Evolutionary conservation across 2,113 vertebrate species (phyloP).

Genomic region (Nibea coibor): DNA sequence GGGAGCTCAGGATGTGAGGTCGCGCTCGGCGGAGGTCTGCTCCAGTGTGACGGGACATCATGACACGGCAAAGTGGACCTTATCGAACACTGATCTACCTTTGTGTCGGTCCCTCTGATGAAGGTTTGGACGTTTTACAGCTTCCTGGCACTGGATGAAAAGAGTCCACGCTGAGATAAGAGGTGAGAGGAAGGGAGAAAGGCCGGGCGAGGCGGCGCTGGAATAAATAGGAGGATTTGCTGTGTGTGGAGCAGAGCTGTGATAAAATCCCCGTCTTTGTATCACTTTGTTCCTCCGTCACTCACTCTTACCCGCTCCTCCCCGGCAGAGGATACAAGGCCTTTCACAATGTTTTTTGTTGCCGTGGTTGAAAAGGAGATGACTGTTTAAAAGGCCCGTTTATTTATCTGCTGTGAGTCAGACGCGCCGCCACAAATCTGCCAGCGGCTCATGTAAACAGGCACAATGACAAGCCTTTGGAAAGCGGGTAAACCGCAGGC

Average conservation of each 20-base stretch:
- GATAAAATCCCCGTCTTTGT: conserved; percentile 28
- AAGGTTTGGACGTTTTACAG: background rate
- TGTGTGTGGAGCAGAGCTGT: background rate
- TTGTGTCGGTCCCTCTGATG: background rate
- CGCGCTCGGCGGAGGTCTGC: background rate
- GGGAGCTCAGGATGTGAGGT: conserved; percentile 1
- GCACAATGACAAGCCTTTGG: conserved; percentile 45
- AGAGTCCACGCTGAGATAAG: conserved; percentile 30
- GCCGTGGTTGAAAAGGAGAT: conserved; percentile 10
- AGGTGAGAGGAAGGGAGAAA: conserved; percentile 1
- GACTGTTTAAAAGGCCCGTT: conserved; percentile 40
- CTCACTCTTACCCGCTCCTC: background rate
- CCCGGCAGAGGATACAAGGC: background rate
- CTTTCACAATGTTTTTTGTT: conserved; percentile 3
- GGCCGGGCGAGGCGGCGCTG: accelerated
- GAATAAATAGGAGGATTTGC: conserved; percentile 15
- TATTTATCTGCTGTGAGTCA: conserved; percentile 51
- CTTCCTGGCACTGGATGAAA: conserved; percentile 9
- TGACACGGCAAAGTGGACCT: background rate
- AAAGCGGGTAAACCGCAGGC: conserved; percentile 33
- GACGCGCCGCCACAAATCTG: conserved; percentile 24
- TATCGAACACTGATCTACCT: background rate
- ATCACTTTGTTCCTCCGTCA: conserved; percentile 10
- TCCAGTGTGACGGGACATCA: background rate
- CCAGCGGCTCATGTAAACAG: conserved; percentile 53